Evolutionary conservation across 2,113 vertebrate species (phyloP).

Genomic region (Nettapus auritus): DNA sequence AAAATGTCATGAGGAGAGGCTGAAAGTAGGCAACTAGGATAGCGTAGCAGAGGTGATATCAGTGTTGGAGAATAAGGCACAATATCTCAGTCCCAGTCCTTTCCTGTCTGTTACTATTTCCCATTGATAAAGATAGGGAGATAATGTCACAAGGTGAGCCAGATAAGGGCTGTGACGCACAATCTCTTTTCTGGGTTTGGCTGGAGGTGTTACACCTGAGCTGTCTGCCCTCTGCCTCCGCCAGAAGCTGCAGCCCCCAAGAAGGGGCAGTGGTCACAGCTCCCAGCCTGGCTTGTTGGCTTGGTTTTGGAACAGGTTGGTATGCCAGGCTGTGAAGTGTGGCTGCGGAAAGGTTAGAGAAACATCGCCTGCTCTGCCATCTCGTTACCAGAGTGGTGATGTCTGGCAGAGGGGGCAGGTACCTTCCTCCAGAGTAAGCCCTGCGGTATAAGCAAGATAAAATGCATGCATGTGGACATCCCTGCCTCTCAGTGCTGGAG

Average conservation of each 20-base stretch:
- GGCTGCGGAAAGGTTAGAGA: not conserved
- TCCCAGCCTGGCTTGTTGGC: not conserved
- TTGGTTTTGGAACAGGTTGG: not conserved
- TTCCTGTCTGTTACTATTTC: not conserved
- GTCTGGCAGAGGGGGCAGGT: not conserved
- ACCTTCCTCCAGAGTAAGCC: not conserved
- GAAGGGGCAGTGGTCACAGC: not conserved
- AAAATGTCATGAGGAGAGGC: not conserved
- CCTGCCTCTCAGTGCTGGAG: not conserved
- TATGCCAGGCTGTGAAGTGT: not conserved
- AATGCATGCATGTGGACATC: not conserved
- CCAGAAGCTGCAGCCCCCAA: not conserved
- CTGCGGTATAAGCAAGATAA: not conserved
- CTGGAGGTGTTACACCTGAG: not conserved
- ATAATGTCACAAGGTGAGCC: not conserved
- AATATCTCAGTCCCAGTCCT: not conserved
- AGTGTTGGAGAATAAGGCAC: not conserved
- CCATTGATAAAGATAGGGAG: not conserved
- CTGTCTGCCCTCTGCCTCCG: not conserved
- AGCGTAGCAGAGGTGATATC: not conserved
- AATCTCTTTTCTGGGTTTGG: not conserved
- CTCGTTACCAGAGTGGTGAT: fast-evolving
- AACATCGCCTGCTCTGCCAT: not conserved
- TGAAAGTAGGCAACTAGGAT: not conserved
- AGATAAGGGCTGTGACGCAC: not conserved